These are phyloP conservation scores for Periophthalmus modestus DNA, from an alignment of 2,113 vertebrate species.

Conservation along the genomic window DNA sequence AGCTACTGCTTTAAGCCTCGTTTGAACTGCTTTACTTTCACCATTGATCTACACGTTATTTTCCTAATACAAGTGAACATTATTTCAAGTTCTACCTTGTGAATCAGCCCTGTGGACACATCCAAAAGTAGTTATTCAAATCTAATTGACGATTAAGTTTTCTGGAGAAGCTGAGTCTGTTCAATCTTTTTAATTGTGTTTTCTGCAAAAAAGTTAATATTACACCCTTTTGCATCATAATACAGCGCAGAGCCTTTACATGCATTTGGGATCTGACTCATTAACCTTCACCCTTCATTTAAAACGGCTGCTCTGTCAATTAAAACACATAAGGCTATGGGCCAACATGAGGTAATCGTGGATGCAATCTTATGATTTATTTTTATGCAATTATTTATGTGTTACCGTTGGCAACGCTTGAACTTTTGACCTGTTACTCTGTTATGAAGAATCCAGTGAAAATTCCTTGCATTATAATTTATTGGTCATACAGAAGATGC, in stretches of 20 bases:
- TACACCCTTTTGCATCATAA: conserved; percentile 10
- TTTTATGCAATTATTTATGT: background rate
- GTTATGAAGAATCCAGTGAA: background rate
- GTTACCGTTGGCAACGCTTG: background rate
- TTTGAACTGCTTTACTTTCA: background rate
- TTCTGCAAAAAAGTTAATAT: background rate
- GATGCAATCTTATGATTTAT: background rate
- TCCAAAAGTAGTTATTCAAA: background rate
- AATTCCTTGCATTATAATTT: background rate
- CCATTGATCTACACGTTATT: background rate
- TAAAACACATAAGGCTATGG: background rate
- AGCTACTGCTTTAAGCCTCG: background rate
- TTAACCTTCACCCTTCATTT: background rate
- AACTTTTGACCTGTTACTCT: background rate
- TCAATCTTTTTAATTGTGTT: conserved; percentile 3
- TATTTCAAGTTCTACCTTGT: background rate
- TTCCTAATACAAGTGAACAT: background rate
- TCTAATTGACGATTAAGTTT: background rate
- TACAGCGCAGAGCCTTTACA: background rate
- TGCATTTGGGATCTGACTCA: background rate
- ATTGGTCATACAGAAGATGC: background rate
- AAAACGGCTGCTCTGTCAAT: background rate
- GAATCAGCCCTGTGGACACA: background rate
- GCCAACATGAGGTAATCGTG: background rate
- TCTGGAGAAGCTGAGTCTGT: background rate